Conservation (phyloP, 2,797 vertebrate species). For the Heliangelus exortis region DNA sequence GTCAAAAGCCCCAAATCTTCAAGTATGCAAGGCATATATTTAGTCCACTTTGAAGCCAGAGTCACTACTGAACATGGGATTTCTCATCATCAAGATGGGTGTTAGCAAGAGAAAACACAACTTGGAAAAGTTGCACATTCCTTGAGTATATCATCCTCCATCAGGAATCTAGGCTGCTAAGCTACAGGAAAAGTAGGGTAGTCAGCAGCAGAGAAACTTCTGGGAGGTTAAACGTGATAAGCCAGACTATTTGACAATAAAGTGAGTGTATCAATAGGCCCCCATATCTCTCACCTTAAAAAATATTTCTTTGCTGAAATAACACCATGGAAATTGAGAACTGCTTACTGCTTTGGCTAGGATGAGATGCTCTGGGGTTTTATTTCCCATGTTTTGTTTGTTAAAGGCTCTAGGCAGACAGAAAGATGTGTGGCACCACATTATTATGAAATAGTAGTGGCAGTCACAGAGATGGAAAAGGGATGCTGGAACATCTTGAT, state of each 20-base stretch:
- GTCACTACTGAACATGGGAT: neutral
- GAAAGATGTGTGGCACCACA: neutral
- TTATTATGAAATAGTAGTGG: neutral
- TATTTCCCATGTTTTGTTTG: neutral
- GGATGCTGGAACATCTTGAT: neutral
- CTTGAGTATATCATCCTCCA: slow-evolving; percentile 3
- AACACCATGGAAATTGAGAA: neutral
- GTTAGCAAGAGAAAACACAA: neutral
- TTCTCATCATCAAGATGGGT: neutral
- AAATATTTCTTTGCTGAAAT: neutral
- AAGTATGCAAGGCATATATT: neutral
- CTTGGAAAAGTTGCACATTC: neutral
- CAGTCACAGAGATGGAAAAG: neutral
- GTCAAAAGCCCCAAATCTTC: neutral
- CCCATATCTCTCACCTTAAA: neutral
- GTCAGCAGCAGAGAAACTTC: slow-evolving; percentile 5
- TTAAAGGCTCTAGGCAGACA: neutral
- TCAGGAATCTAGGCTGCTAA: slow-evolving; percentile 31
- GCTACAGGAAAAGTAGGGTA: slow-evolving; percentile 28
- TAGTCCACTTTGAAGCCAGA: neutral
- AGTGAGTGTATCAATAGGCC: neutral
- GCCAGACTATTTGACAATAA: neutral
- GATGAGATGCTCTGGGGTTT: neutral
- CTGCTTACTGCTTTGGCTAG: neutral
- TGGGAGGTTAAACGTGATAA: neutral